Conservation (phyloP, 2,797 vertebrate species). For the Oreochromis grahami region DNA sequence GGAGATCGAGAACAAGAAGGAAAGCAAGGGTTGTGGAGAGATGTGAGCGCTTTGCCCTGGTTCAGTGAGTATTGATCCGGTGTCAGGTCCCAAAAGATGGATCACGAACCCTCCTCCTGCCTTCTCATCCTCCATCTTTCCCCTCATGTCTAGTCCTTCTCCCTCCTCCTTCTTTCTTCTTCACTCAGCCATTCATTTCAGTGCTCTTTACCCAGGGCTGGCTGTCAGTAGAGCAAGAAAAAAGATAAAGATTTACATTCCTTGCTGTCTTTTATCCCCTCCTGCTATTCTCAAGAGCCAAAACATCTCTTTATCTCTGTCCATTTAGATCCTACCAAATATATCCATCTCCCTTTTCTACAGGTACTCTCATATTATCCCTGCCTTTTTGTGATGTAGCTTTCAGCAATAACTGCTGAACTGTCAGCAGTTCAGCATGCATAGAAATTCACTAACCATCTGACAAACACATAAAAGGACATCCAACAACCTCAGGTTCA, state of each 20-base stretch:
- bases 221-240: neutral
- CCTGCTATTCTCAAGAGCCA: neutral
- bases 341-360: neutral
- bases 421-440: neutral
- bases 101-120: slow-evolving; percentile 34
- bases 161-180: neutral
- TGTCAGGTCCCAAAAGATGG: slow-evolving; percentile 60
- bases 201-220: neutral
- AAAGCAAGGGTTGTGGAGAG: slow-evolving; percentile 1
- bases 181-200: neutral
- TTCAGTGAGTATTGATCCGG: slow-evolving; percentile 61
- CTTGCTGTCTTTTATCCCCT: neutral
- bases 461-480: neutral
- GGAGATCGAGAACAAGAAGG: neutral
- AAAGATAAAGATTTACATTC: neutral
- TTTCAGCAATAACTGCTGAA: neutral
- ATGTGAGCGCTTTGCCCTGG: slow-evolving; percentile 37
- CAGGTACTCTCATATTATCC: neutral
- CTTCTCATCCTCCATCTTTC: slow-evolving; percentile 16
- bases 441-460: neutral
- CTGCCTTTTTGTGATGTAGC: neutral
- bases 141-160: neutral
- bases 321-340: neutral
- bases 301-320: neutral
- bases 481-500: neutral